Conservation (phyloP, 1,140 invertebrate genomes). For the Phocides pigmalion region DNA sequence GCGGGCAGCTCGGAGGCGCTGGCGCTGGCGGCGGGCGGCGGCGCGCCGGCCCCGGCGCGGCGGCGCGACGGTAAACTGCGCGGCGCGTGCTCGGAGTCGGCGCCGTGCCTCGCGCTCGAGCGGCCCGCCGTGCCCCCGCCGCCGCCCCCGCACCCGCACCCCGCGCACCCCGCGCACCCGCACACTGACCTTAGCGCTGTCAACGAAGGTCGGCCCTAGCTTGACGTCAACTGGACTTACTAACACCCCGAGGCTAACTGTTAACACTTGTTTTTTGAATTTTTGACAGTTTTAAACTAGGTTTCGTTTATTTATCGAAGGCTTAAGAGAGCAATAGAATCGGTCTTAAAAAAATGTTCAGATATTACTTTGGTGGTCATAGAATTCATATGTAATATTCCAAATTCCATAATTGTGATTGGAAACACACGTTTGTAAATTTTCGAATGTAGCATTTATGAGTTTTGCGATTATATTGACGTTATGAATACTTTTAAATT, state of each 20-base stretch:
- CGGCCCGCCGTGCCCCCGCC: slow-evolving; percentile 50
- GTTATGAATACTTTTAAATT: too few species aligned
- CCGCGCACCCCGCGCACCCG: slow-evolving; percentile 44
- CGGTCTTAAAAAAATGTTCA: too few species aligned
- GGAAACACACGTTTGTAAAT: too few species aligned
- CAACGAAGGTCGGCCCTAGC: slow-evolving; percentile 67
- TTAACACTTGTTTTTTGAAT: too few species aligned
- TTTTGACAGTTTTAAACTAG: too few species aligned
- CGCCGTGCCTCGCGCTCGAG: slow-evolving; percentile 53
- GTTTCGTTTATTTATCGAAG: too few species aligned
- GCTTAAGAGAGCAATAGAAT: too few species aligned
- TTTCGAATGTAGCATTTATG: too few species aligned
- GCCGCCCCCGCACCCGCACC: slow-evolving; percentile 47
- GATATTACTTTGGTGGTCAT: too few species aligned
- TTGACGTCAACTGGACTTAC: slow-evolving; percentile 59
- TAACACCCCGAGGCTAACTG: not conserved
- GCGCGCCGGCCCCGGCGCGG: slow-evolving; percentile 29
- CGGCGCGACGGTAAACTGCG: slow-evolving; percentile 47
- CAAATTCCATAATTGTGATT: too few species aligned
- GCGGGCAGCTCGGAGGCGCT: not conserved
- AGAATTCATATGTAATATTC: too few species aligned
- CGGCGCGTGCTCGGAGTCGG: slow-evolving; percentile 50
- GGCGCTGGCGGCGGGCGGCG: not conserved
- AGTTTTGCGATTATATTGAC: too few species aligned
- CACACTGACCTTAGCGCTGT: slow-evolving; percentile 77